A percentile compares a stretch with the other conserved stretches of the same genome.
Evolutionary conservation across 2,113 vertebrate species (phyloP).

Genomic region (Pachypanchax playfairii): DNA sequence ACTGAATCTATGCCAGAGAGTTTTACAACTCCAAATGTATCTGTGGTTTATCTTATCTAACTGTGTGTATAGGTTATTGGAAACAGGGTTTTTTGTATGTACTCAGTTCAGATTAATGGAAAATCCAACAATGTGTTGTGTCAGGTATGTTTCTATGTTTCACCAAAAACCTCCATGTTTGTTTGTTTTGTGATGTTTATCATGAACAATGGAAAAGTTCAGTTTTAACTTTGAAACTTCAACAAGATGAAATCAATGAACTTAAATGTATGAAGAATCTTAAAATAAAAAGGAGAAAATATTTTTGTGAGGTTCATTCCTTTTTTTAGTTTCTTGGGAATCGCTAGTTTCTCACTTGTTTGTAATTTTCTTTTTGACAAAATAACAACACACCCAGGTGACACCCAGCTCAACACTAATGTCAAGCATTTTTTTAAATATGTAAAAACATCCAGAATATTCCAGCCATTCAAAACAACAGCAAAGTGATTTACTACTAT

Average conservation of each 20-base stretch:
- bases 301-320: background rate
- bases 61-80: background rate
- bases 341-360: background rate
- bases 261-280: background rate
- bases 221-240: background rate
- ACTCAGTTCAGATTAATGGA: background rate
- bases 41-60: slow-evolving; percentile 48
- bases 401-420: too few species aligned
- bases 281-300: background rate
- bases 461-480: background rate
- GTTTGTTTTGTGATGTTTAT: background rate
- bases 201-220: background rate
- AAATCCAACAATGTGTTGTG: background rate
- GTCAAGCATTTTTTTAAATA: background rate
- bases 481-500: background rate
- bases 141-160: background rate
- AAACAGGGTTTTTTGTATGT: background rate
- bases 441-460: slow-evolving; percentile 4
- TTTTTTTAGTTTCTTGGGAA: background rate
- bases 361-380: background rate
- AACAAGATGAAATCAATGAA: background rate
- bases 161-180: background rate
- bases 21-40: slow-evolving; percentile 30
- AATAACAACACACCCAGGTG: background rate
- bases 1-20: slow-evolving; percentile 25